These are phyloP conservation scores for Lepus timidus DNA, from an alignment of 2,113 vertebrate species.

Conservation along the genomic window DNA sequence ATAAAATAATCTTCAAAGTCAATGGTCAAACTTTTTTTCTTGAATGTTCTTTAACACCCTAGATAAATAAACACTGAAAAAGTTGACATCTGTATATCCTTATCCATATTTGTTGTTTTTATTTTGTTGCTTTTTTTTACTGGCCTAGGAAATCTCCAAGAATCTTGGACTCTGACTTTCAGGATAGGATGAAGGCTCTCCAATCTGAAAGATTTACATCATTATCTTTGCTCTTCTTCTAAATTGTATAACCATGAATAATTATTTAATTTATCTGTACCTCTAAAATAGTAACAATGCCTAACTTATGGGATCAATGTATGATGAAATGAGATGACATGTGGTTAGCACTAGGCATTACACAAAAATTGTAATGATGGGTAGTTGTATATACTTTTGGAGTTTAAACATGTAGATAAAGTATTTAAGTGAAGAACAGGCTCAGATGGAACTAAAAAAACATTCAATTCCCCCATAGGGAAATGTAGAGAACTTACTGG, in stretches of 20 bases:
- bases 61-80: neutral
- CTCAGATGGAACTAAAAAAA: neutral
- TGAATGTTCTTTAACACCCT: neutral
- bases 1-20: neutral
- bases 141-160: neutral
- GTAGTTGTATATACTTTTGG: neutral
- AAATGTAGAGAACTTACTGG: neutral
- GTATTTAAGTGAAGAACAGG: neutral
- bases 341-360: neutral
- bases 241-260: neutral
- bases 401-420: conserved; percentile 15
- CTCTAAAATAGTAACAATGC: conserved; percentile 2
- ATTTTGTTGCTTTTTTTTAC: neutral
- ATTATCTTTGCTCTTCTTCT: neutral
- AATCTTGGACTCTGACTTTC: neutral
- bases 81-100: neutral
- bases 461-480: neutral
- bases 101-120: neutral
- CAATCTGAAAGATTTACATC: neutral
- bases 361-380: neutral
- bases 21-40: neutral
- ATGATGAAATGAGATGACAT: neutral
- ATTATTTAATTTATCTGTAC: neutral
- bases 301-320: neutral
- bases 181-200: neutral